Conservation (phyloP, 2,888 invertebrate species). For the Belgica antarctica region DNA sequence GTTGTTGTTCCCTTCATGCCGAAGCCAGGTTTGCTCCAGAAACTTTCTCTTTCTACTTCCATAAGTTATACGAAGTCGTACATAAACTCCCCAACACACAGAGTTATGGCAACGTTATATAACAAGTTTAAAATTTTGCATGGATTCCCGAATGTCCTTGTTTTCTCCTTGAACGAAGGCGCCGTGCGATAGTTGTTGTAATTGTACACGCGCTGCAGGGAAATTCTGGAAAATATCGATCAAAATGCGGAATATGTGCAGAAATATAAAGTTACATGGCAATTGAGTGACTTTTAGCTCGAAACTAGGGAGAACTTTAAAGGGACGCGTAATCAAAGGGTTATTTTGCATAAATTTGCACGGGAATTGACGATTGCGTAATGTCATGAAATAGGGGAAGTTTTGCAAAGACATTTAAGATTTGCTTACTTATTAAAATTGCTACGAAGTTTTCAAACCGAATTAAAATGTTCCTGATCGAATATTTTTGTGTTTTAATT, state of each 20-base stretch:
- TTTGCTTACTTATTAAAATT: background rate
- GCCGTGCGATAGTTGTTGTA: background rate
- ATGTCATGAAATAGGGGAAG: background rate
- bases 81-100: no score
- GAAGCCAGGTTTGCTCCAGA: conserved; percentile 24
- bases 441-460: no score
- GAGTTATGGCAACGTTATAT: conserved; percentile 19
- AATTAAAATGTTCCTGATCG: no score
- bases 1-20: background rate
- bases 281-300: background rate
- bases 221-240: conserved; percentile 38
- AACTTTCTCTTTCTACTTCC: conserved; percentile 44
- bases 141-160: conserved; percentile 35
- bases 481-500: background rate
- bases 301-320: background rate
- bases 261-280: background rate
- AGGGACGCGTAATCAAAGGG: background rate
- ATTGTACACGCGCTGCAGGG: conserved; percentile 17
- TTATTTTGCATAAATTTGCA: conserved; percentile 15
- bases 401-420: background rate
- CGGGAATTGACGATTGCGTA: background rate
- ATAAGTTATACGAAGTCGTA: conserved; percentile 17
- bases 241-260: conserved; percentile 41
- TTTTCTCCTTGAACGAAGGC: conserved; percentile 28
- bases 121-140: conserved; percentile 18